phyloP scores from a whole-genome alignment of 2,888 invertebrate species.

The Oxyscelio sp. region DNA sequence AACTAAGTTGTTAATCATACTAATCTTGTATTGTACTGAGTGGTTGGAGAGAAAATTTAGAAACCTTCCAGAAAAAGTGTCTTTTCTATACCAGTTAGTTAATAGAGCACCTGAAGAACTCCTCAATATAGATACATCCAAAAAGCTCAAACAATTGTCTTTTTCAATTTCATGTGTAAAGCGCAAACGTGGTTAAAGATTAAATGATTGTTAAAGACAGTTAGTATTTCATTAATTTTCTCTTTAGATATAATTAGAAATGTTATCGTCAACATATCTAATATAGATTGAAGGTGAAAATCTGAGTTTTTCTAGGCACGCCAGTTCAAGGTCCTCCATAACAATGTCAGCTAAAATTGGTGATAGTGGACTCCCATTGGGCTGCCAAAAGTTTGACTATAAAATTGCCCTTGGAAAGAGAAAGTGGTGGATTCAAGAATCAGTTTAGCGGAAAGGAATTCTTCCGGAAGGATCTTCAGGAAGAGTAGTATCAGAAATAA shows the following conservation, averaged over 20 bases:
- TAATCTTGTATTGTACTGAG: slow-evolving; percentile 22
- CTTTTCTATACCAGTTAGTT: slow-evolving; percentile 45
- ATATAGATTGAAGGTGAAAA: slow-evolving; percentile 15
- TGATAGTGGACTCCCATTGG: slow-evolving; percentile 75
- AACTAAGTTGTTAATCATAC: too few species aligned
- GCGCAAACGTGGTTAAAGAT: slow-evolving; percentile 28
- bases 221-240: slow-evolving; percentile 10
- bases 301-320: slow-evolving; percentile 9
- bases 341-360: slow-evolving; percentile 70
- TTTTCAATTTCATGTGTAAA: slow-evolving; percentile 32
- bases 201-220: slow-evolving; percentile 28
- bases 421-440: not conserved
- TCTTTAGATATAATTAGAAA: slow-evolving; percentile 19
- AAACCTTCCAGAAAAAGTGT: slow-evolving; percentile 24
- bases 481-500: not conserved
- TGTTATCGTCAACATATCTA: slow-evolving; percentile 56
- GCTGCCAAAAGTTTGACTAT: slow-evolving; percentile 64
- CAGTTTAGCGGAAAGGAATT: not conserved
- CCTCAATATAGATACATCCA: slow-evolving; percentile 4
- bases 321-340: slow-evolving; percentile 68
- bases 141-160: slow-evolving; percentile 8
- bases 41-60: slow-evolving; percentile 17
- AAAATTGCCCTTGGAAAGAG: slow-evolving; percentile 40
- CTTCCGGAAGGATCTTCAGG: not conserved
- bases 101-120: not conserved